Percentiles rank a stretch among this genome's conserved stretches.
phyloP scores from a whole-genome alignment of 2,797 vertebrate species.

The Halcyon badia region DNA sequence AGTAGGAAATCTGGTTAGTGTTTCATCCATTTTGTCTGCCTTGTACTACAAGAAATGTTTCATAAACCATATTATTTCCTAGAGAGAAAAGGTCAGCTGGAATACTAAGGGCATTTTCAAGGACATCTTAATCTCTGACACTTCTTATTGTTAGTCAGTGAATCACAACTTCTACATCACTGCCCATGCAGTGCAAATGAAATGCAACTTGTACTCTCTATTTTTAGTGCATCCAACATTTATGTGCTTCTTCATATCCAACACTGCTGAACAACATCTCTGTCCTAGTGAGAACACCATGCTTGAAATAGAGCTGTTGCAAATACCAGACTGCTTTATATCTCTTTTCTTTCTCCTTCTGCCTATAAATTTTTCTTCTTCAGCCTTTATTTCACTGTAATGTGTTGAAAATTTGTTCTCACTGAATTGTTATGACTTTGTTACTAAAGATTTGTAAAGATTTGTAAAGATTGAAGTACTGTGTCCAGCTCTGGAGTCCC shows the following conservation, averaged over 20 bases:
- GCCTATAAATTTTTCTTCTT: neutral
- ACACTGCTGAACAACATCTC: neutral
- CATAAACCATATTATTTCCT: conserved; percentile 20
- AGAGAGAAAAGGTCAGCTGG: conserved; percentile 47
- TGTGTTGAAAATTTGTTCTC: neutral
- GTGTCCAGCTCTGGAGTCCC: too few relatives aligned
- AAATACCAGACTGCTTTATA: neutral
- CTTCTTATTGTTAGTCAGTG: conserved; percentile 2
- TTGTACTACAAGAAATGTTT: conserved; percentile 34
- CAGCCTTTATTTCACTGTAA: neutral
- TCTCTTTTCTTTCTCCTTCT: neutral
- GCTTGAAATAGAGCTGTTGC: neutral
- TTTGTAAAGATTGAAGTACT: too few relatives aligned
- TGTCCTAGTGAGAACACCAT: neutral
- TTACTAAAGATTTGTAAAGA: neutral
- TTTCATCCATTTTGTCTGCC: conserved; percentile 19
- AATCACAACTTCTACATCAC: conserved; percentile 11
- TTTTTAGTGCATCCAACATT: conserved; percentile 20
- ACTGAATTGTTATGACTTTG: neutral
- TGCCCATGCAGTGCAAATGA: conserved; percentile 7
- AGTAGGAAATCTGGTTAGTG: neutral
- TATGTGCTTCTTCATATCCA: neutral
- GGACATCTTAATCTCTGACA: conserved; percentile 40
- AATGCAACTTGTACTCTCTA: neutral
- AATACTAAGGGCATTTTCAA: conserved; percentile 46